Base-by-base conservation (phyloP, 2,797 vertebrate genomes). In the Tragopan temminckii region DNA sequence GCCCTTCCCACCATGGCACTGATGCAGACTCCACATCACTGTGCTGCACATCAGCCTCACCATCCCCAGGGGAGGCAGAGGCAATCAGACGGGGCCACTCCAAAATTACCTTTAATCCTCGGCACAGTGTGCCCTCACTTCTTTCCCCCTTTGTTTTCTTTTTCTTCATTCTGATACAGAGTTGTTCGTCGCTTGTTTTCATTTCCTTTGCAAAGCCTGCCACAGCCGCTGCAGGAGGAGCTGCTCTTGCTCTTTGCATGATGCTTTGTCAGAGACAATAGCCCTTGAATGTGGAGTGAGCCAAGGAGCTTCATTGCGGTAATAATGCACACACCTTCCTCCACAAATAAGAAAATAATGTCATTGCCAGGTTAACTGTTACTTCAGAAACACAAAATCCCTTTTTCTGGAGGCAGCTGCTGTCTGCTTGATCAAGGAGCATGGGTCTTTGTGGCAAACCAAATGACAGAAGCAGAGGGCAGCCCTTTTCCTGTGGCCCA, bases 291-390 rank as follows among this genome's bases (percentile, higher is more conserved):
- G 5, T 8, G 7, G 46, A 77, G 61, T 46, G 90, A 95, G 45
- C 38, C 70, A 88, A 80, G 69, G 58, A 90, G 66, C 89, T 77
- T 93, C 94, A 80, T 86, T 75, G 86, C 52, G 11, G 66, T 89
- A 80, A 64, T 53, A 91, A 90, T 61, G 74, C 52, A 35, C 25
- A 59, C 45, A 53, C 38, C 7, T 8, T 74, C 68, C 78, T 62
- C 86, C 45, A 24, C 50, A 81, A 72, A 87, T 53, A 89, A 93
- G 83, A 91, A 89, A 94, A 88, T 67, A 80, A 88, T 82, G 88
- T 76, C 76, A 92, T 46, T 94, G 89, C 45, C 57, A 67, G 88
- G 77, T 96, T 94, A 88, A 82, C 80, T 72, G 48, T 81, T 85
- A 50, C 85, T 92, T 83, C 83, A 46, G 50, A 90, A 72, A 93